These are phyloP conservation scores for Larimichthys polyactis DNA, from an alignment of 2,113 vertebrate species.

Conservation along the genomic window DNA sequence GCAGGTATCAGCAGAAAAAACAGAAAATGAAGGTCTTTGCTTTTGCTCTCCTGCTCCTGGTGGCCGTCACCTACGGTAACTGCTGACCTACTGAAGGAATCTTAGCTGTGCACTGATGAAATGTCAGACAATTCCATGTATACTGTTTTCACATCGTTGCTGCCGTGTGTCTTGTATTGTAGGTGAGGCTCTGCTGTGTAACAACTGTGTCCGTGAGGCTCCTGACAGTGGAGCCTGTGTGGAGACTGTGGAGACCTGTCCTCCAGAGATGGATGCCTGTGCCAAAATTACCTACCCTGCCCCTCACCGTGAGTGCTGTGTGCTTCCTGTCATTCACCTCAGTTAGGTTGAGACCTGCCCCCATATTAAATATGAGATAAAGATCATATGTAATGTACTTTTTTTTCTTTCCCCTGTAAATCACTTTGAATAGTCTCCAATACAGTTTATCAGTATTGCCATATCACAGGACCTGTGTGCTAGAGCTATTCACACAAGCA, in stretches of 20 bases:
- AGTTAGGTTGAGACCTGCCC: no score
- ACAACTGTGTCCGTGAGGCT: constrained; percentile 25
- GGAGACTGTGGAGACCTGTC: constrained; percentile 32
- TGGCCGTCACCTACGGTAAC: constrained; percentile 43
- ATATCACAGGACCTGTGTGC: no score
- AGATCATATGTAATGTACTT: no score
- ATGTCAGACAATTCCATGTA: not conserved
- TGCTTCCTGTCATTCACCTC: not conserved
- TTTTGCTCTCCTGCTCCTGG: constrained; percentile 43
- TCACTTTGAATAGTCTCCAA: no score
- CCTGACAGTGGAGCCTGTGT: constrained; percentile 22
- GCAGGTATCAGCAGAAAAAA: constrained; percentile 3
- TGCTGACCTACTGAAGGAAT: no score
- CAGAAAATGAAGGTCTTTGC: constrained; percentile 41
- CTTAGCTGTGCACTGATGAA: not conserved
- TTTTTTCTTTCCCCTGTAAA: no score
- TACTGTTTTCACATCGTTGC: no score
- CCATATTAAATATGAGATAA: no score
- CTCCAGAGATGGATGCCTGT: constrained; percentile 28
- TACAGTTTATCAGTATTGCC: no score
- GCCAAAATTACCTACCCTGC: constrained; percentile 40
- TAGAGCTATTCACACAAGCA: no score
- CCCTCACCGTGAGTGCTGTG: constrained; percentile 1
- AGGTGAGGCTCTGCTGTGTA: constrained; percentile 46
- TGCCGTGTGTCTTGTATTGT: not conserved